Base-by-base conservation (phyloP, 2,888 invertebrate genomes). In the Colostygia pectinataria region DNA sequence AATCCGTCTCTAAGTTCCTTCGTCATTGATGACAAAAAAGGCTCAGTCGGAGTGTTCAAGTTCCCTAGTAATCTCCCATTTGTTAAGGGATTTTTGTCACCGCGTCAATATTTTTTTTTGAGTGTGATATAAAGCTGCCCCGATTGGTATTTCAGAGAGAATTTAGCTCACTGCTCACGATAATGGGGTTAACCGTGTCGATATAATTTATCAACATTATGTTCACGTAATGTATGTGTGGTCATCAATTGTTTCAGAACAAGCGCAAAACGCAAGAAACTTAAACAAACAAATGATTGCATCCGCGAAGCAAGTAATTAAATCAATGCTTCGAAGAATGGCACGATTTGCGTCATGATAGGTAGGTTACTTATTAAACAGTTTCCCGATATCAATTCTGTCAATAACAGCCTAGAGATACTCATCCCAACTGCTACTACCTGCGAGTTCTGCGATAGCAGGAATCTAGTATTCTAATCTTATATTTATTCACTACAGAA, bases 231-330 rank as follows among this genome's bases (percentile, higher is more conserved):
- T 14, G 20, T 37, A 18, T 38, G 24, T 42, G 23, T 15, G 31
- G 20, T 33, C 37, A 29, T 42, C 43, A 20, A 45, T 52, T 49
- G 51, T 40, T 48, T 40, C 36, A 1, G 10, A 43, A 50, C 43
- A 33, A 49, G 27, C 42, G 40, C 53, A 45, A 48, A 36, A 18
- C 24, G 29, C 43, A 49, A 41, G 27, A 40, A 44, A 45, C 42
- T 34, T 42, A 54, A 40, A 57, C 43, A 50, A 55, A 49, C 49
- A 47, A 52, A 44, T 34, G 27, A 53, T 32, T 54, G 49, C 52
- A 49, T 53, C 53, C 46, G 55, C 55, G 33, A 53, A 37, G 45
- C 46, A 14, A 29, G 38, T 45, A 46, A 51, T 53, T 53, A 51
- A 53, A 45, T 43, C 40, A 34, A 28, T 33, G 46, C 42, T 49